Evolutionary conservation across 2,797 vertebrate genomes (phyloP), one percentile per base, ranked within the genome.

Genomic region (Macroramphosus scolopax): DNA sequence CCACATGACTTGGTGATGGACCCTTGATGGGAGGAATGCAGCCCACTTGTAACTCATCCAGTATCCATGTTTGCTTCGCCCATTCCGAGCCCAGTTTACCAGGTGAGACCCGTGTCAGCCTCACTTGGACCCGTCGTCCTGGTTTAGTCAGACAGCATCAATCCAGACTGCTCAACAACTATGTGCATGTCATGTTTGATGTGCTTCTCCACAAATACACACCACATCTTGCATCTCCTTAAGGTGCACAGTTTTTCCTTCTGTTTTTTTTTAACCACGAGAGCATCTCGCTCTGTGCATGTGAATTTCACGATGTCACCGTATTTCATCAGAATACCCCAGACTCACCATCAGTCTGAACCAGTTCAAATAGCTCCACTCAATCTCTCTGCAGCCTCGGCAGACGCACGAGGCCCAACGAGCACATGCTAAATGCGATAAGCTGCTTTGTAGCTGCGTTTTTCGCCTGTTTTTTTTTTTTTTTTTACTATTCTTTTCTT

Each of bases 261-360:
- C n/a, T n/a, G n/a, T n/a, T n/a, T n/a, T n/a, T 16, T 20, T 31
- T 1, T 54, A 41, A 61, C 55, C 34, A 42, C 65, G 54, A 59
- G 60, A 58, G 38, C 34, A 68, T 64, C 65, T 26, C 39, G 54
- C 56, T 55, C 62, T 52, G 52, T 34, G 30, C n/a, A n/a, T 34
- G 68, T 37, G 69, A 78, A 78, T 62, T 45, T 69, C 56, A 68
- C 63, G 63, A 63, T 90, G 85, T 89, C 88, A 64, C 76, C 34
- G 78, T 47, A 62, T 91, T 90, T 90, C 81, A 78, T 89, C 87
- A 89, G 84, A 87, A 87, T 85, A 82, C 78, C 85, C 84, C 70
- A 83, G 83, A 85, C 81, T 83, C 83, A 75, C 79, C 73, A 77
- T 84, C 79, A 79, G 76, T 81, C 78, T 81, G 80, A 77, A 81